A percentile compares a stretch with the other conserved stretches of the same genome.
Evolutionary conservation across 2,797 vertebrate genomes (phyloP).

Genomic region (Chloroceryle inda): DNA sequence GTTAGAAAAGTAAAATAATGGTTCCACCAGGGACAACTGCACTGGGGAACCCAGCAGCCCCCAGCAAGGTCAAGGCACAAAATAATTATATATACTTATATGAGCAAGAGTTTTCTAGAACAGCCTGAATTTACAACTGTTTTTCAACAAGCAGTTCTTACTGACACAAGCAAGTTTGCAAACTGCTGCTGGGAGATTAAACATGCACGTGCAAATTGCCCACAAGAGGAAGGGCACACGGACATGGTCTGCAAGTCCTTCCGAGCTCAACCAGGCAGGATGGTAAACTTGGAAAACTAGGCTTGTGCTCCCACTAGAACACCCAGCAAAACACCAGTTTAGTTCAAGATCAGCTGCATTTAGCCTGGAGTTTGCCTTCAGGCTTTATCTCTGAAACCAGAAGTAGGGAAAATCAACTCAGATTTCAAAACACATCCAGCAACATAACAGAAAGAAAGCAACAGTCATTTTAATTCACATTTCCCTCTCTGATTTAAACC

Average conservation of each 20-base stretch:
- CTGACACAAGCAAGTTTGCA: background rate
- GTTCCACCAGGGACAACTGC: background rate
- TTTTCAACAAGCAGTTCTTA: background rate
- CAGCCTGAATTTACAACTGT: background rate
- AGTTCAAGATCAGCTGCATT: background rate
- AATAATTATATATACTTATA: background rate
- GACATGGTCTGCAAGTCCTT: background rate
- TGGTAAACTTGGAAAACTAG: background rate
- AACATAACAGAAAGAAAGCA: background rate
- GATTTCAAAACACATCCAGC: background rate
- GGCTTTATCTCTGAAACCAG: background rate
- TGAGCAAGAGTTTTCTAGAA: background rate
- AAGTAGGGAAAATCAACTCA: background rate
- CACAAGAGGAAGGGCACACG: background rate
- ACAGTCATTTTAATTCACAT: rapidly evolving
- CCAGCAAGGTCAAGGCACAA: background rate
- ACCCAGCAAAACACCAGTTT: rapidly evolving
- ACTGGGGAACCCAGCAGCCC: background rate
- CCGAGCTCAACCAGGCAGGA: background rate
- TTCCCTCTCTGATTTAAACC: background rate
- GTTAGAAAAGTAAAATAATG: background rate
- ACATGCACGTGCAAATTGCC: background rate
- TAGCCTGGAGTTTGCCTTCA: background rate
- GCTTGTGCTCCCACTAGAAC: rapidly evolving
- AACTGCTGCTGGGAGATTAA: background rate